Percentiles rank a stretch among this genome's conserved stretches.
Evolutionary conservation across 2,113 vertebrate species (phyloP).

Genomic region (Rhinoderma darwinii): DNA sequence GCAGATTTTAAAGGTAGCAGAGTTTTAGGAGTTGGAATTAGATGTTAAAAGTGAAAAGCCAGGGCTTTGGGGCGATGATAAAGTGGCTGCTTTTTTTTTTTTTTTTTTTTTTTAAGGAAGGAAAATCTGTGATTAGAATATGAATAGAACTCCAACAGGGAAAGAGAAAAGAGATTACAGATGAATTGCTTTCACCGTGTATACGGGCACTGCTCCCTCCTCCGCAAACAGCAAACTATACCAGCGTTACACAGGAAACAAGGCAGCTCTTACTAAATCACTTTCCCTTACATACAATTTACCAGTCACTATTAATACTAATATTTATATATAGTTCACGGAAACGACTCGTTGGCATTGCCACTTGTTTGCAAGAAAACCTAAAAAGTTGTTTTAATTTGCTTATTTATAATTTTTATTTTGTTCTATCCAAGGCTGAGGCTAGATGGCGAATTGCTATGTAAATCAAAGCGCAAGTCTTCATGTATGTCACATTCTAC

Average conservation of each 20-base stretch:
- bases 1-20: slow-evolving; percentile 48
- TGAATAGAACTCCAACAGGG: slow-evolving; percentile 96
- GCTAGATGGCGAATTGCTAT: too few relatives aligned
- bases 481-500: too few relatives aligned
- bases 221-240: slow-evolving; percentile 56
- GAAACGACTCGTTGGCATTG: too few relatives aligned
- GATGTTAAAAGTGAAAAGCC: slow-evolving; percentile 87
- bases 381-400: too few relatives aligned
- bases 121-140: slow-evolving; percentile 99
- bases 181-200: slow-evolving; percentile 94
- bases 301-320: not conserved
- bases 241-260: slow-evolving; percentile 39
- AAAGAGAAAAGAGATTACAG: slow-evolving; percentile 97
- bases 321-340: too few relatives aligned
- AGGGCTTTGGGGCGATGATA: slow-evolving; percentile 84
- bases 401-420: not conserved
- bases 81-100: slow-evolving; percentile 80
- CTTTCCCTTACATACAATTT: slow-evolving; percentile 24
- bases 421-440: too few relatives aligned
- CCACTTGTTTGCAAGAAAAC: not conserved
- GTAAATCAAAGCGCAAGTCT: too few relatives aligned
- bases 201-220: slow-evolving; percentile 80
- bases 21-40: slow-evolving; percentile 71
- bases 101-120: slow-evolving; percentile 84
- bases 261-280: slow-evolving; percentile 47